Conservation (phyloP, 2,113 vertebrate genomes). For the Gambusia holbrooki region DNA sequence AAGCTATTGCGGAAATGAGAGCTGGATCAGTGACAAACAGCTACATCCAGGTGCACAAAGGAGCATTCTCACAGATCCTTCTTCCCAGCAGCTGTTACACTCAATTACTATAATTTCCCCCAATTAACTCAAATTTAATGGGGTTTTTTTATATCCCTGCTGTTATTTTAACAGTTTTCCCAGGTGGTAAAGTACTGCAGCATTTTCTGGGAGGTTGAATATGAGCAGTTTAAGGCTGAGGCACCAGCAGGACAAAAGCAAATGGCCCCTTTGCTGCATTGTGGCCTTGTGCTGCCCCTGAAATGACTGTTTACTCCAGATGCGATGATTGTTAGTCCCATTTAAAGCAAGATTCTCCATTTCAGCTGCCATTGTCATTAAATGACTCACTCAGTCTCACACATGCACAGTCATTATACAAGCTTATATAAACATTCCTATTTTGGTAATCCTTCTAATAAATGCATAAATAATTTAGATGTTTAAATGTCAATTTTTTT, state of each 20-base stretch:
- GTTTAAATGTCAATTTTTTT: not conserved
- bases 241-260: not conserved
- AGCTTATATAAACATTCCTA: conserved; percentile 6
- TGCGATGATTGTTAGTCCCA: conserved; percentile 1
- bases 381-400: conserved; percentile 19
- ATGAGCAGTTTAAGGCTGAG: not conserved
- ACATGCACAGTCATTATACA: not conserved
- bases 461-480: not conserved
- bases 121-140: too few species aligned
- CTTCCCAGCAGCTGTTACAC: too few species aligned
- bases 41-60: too few species aligned
- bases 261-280: not conserved
- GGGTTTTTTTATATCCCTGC: too few species aligned
- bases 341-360: conserved; percentile 6
- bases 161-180: too few species aligned
- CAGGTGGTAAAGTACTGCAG: not conserved
- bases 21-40: too few species aligned
- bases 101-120: too few species aligned
- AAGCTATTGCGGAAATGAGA: too few species aligned
- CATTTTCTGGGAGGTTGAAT: not conserved
- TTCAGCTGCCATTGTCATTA: not conserved
- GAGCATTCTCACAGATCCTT: too few species aligned
- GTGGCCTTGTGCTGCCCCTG: not conserved
- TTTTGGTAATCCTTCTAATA: conserved; percentile 4
- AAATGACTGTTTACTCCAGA: conserved; percentile 18